Evolutionary conservation across 30 jellyfish, hydroid and myxozoan species (phyloP), one percentile per base, ranked within the genome.

Genomic region (Clytia hemisphaerica): DNA sequence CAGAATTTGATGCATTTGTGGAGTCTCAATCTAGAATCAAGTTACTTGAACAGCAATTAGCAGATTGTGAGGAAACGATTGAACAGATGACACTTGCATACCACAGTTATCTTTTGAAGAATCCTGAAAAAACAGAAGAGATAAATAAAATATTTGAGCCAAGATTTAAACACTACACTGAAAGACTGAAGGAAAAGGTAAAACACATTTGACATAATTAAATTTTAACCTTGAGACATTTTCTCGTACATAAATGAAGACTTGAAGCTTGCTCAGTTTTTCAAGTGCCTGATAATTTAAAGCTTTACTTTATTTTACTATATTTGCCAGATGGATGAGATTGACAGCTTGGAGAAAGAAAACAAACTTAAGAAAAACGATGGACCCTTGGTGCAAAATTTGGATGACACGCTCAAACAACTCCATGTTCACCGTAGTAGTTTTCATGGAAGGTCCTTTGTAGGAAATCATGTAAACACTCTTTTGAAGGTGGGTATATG

Each of bases 391-490:
- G 61, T 65, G 9, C 66, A 30, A 32, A 45, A 32, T 16, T 48
- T 65, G 26, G 72, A 65, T 26, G 0, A 65, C 9, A 65, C 31
- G 40, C 24, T 30, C 31, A 37, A 65, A 60, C 53, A 10, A 60
- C 30, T 27, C 14, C 24, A 58, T 0, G 58, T 58, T 1, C 14
- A 58, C 24, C 7, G 71, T 10, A 6, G 29, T 6, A 14, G 2
- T 0, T 65, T 3, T 45, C 78, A 37, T 32, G 70, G 72, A 34
- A 65, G 44, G 44, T 32, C 46, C 4, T 65, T 65, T 2, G 72
- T 65, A 6, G 73, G 78, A 32, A 37, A 65, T 29, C 78, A 65
- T 37, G 78, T 65, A 9, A 61, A 65, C 37, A 65, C 37, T 36
- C 37, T 65, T 67, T 37, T 65, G 18, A 65, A 65, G 78, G 78